Base-by-base conservation (phyloP, 2,888 invertebrate genomes). In the Philopedon plagiatum region DNA sequence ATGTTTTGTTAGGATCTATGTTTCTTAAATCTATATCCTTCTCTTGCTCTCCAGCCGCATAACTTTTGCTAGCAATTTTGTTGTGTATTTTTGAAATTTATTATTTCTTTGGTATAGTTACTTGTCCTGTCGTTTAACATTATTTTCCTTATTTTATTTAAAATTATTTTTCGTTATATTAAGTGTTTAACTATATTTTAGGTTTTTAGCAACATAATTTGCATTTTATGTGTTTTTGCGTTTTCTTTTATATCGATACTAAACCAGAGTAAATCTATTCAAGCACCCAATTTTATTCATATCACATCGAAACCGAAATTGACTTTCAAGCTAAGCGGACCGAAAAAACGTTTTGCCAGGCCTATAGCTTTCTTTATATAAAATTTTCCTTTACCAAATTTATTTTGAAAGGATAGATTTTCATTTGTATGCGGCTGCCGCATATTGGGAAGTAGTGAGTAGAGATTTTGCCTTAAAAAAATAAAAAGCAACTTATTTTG, bases 231-330 rank as follows among this genome's bases (percentile, higher is more conserved):
- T 37, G 34, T 57, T 62, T 61, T 69, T 57, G 2, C 13, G 34
- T 15, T 44, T 57, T 11, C 63, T 23, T 56, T 56, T 32, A 46
- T 13, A 44, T 63, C 56, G 58, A 41, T 34, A 51, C 19, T 41
- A 32, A 46, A 41, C 23, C 44, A 63, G 41, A 57, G 63, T 26
- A 62, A 69, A 69, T 34, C 63, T 54, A 61, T 63, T 69, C 63
- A 51, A 46, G 63, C 69, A 54, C 26, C 56, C 69, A 61, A 69
- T 69, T 69, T 69, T 69, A 69, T 69, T 69, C 69, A 69, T 69
- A 69, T 69, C 69, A 69, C 69, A 69, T 71, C 71, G 64, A 71
- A 60, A 64, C 62, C 64, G 51, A 71, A 64, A 71, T 71, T 71
- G 71, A 71, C 71, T 71, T 60, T 71, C 64, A 60, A 39, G 65